Evolutionary conservation across 2,113 vertebrate species (phyloP).

Genomic region (Motacilla alba): DNA sequence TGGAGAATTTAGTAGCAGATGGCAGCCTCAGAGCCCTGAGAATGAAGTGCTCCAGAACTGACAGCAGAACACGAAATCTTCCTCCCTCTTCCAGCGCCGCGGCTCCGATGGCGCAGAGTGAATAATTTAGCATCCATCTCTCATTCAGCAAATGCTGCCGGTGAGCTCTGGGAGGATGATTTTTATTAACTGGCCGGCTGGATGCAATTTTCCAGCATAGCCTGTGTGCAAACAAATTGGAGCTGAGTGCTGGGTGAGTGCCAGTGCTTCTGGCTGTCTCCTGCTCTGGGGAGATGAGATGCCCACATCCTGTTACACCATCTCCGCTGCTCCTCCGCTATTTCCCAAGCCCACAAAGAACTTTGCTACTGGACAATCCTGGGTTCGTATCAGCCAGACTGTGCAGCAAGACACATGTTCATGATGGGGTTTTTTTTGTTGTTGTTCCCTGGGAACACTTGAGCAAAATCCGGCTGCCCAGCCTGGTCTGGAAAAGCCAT

Average conservation of each 20-base stretch:
- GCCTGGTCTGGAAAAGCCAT: conserved; percentile 22
- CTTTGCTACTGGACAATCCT: neutral
- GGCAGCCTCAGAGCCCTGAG: conserved; percentile 18
- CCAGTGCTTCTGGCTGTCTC: neutral
- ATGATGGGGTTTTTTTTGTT: neutral
- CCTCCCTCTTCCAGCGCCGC: neutral
- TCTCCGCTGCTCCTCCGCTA: neutral
- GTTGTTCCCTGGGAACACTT: conserved; percentile 22
- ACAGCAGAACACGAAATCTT: neutral
- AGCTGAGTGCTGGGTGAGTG: conserved; percentile 5
- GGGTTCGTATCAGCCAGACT: neutral
- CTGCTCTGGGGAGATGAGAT: neutral
- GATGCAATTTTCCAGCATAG: conserved; percentile 47
- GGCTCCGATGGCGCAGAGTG: neutral
- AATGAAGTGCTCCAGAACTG: neutral
- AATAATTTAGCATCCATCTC: conserved; percentile 45
- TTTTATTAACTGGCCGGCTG: conserved; percentile 39
- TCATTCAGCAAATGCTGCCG: conserved; percentile 32
- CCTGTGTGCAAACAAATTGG: conserved; percentile 18
- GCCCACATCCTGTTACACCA: conserved; percentile 38
- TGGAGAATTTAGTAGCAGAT: conserved; percentile 14
- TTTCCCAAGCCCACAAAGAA: neutral
- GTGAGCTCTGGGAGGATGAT: neutral
- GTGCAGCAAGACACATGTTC: neutral
- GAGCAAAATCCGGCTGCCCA: neutral